These are phyloP conservation scores for Lophius americanus DNA, from an alignment of 2,797 vertebrate species.

Conservation along the genomic window DNA sequence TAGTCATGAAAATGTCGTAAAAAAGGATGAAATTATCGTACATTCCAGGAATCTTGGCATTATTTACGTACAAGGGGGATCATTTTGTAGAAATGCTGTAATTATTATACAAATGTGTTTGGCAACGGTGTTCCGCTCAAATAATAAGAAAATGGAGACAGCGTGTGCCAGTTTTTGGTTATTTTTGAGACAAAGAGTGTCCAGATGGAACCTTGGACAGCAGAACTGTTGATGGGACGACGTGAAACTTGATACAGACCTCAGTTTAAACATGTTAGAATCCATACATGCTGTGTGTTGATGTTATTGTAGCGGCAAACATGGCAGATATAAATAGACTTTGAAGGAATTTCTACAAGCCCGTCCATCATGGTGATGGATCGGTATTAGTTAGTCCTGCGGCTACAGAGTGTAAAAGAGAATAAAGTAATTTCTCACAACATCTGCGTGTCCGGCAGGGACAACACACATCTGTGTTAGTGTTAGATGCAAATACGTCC, in stretches of 20 bases:
- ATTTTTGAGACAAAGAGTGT: no score
- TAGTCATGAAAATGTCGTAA: no score
- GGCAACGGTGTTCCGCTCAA: no score
- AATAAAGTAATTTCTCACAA: slow-evolving; percentile 48
- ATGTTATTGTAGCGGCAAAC: slow-evolving; percentile 31
- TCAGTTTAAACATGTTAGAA: background rate
- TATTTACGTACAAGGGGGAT: no score
- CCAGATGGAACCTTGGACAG: no score
- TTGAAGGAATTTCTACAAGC: slow-evolving; percentile 43
- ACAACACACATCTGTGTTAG: slow-evolving; percentile 71
- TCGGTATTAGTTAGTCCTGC: slow-evolving; percentile 29
- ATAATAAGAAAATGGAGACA: background rate
- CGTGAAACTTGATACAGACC: background rate
- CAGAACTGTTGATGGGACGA: no score
- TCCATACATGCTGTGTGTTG: no score
- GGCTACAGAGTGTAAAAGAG: slow-evolving; percentile 22
- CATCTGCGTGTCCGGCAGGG: slow-evolving; percentile 59
- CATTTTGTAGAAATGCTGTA: no score
- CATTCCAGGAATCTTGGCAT: no score
- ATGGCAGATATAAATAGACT: slow-evolving; percentile 55
- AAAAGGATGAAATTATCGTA: no score
- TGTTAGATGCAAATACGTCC: slow-evolving; percentile 56
- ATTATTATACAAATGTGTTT: background rate
- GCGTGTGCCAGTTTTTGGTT: no score
- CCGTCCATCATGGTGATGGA: slow-evolving; percentile 57